Evolutionary conservation across 1,140 invertebrate genomes (phyloP).

Genomic region (Holcopasites calliopsidis): DNA sequence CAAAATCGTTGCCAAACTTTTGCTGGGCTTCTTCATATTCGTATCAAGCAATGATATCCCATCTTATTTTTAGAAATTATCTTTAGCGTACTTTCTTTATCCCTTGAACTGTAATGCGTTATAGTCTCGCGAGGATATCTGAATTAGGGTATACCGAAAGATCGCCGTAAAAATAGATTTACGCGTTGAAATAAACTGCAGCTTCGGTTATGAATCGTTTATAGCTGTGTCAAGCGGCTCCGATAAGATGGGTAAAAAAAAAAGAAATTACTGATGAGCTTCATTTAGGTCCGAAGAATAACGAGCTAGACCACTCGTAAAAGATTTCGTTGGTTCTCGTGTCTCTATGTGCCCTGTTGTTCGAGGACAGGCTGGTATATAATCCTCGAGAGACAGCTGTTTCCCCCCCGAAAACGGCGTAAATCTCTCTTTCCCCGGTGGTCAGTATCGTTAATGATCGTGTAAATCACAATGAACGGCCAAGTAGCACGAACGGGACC

Average conservation of each 20-base stretch:
- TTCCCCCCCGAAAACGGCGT: slow-evolving; percentile 51
- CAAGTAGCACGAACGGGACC: slow-evolving; percentile 54
- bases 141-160: slow-evolving; percentile 14
- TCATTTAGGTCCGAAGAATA: slow-evolving; percentile 48
- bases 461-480: slow-evolving; percentile 61
- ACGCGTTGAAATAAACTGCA: slow-evolving; percentile 7
- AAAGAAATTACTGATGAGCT: slow-evolving; percentile 35
- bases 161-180: slow-evolving; percentile 25
- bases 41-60: neutral
- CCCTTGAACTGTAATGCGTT: neutral
- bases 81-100: too few relatives aligned
- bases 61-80: too few relatives aligned
- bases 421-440: slow-evolving; percentile 50
- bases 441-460: slow-evolving; percentile 61
- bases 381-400: slow-evolving; percentile 50
- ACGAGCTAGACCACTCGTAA: slow-evolving; percentile 59
- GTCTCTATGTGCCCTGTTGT: slow-evolving; percentile 17
- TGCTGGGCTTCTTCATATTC: neutral
- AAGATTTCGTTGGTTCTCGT: slow-evolving; percentile 31
- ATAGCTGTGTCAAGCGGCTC: slow-evolving; percentile 35
- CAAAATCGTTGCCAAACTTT: neutral
- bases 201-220: slow-evolving; percentile 38
- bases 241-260: slow-evolving; percentile 29
- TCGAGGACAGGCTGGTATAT: slow-evolving; percentile 22
- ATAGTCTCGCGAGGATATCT: slow-evolving; percentile 27